Evolutionary conservation across 1,140 invertebrate genomes (phyloP), one percentile per base, ranked within the genome.

Genomic region (Bombus waltoni): DNA sequence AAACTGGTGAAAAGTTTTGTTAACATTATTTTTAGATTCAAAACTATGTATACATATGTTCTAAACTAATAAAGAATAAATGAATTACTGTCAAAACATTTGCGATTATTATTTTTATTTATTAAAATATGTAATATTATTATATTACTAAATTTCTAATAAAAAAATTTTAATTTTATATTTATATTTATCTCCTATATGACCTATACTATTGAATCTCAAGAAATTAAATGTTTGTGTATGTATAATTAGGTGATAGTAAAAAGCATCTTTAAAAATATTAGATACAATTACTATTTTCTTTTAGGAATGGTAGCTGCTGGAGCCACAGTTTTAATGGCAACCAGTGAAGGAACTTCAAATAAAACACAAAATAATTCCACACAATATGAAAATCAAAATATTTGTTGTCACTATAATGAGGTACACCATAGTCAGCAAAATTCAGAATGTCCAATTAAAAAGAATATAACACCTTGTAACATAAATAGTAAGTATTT

Each of bases 291-390:
- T 71, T 53, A 8, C 2, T 72, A 47, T 83, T n/a, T 68, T 35
- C 11, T 89, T 89, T 84, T 57, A 91, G 90, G 85, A 85, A 93
- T 93, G 92, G 92, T 93, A 91, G 92, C 92, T 90, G 90, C 89
- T 77, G 92, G 92, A 74, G 91, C 88, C 35, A 91, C 87, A 62
- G 88, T 90, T 86, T 90, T 93, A 86, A 93, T 93, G 91, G 89
- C 92, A 88, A 89, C 92, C 81, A 92, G 89, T 71, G 92, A 92
- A 78, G 86, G 91, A 83, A 91, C 90, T 72, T 92, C 89, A 44
- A 92, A 88, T 81, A 84, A 79, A 81, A 78, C 83, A 53, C 88
- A 88, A 83, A 88, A 79, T 86, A 74, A 75, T 85, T 71, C 85
- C 8, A 68, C 75, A 15, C 85, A 72, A 59, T 90, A 75, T 40